phyloP scores from a whole-genome alignment of 2,888 invertebrate genomes.

The Glyphotaelius pellucidus region DNA sequence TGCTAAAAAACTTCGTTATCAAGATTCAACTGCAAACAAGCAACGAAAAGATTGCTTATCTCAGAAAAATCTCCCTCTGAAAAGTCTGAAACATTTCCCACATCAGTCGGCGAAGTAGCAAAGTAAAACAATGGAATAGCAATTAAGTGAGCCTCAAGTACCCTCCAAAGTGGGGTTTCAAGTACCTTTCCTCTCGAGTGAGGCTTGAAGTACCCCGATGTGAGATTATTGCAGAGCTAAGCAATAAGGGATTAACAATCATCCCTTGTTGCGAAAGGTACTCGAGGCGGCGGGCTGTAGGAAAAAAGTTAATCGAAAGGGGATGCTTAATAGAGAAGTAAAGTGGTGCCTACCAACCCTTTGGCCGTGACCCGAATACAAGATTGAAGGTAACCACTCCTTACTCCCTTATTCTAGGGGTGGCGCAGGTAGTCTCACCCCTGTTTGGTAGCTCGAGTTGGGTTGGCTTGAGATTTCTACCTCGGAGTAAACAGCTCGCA shows the following conservation, averaged over 20 bases:
- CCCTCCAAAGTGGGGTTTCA: not conserved
- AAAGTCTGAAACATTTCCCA: not conserved
- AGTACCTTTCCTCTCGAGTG: not conserved
- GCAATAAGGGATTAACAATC: conserved; percentile 2
- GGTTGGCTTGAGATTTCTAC: not conserved
- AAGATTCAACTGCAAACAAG: not conserved
- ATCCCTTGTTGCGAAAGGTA: conserved; percentile 2
- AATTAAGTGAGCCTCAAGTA: not conserved
- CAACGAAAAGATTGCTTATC: not conserved
- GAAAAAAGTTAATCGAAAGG: conserved; percentile 19
- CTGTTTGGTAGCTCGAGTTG: not conserved
- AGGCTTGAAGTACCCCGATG: not conserved
- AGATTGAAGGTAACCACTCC: not conserved
- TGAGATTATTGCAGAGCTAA: conserved; percentile 2
- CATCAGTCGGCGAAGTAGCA: not conserved
- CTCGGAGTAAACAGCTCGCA: not conserved
- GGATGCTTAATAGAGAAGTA: conserved; percentile 27
- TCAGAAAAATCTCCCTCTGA: not conserved
- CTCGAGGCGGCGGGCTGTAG: not conserved
- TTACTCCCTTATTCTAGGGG: not conserved
- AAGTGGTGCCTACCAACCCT: conserved; percentile 26
- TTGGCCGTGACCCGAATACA: conserved; percentile 28
- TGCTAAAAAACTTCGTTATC: not conserved
- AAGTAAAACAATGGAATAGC: not conserved
- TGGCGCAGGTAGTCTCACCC: not conserved